Evolutionary conservation across 2,113 vertebrate species (phyloP), one percentile per base, ranked within the genome.

Genomic region (Pygathrix nemaeus): DNA sequence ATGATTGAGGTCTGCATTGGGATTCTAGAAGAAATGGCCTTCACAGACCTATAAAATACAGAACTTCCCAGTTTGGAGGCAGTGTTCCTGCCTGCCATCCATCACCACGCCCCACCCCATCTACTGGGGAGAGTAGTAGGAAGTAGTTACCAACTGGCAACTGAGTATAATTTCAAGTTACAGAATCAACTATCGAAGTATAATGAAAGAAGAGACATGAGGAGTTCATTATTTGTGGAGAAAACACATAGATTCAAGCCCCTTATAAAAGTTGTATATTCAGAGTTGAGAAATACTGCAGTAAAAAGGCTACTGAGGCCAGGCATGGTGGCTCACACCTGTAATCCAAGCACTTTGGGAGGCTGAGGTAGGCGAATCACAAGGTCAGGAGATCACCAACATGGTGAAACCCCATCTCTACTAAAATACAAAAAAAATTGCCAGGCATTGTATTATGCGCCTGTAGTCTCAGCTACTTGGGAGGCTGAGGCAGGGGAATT

Each of bases 21-120:
- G 52, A 50, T 92, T 93, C 96, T 78, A 32, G 72, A 86, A 70
- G 79, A 81, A 61, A 73, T 45, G 50, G 48, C 78, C 78, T 94
- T 76, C 43, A 13, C 48, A 13, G 16, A 2, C 30, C 50, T 72
- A 43, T 93, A 70, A 17, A 89, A 50, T 66, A 76, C 64, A 70
- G 23, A 82, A 57, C 70, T 87, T 57, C 52, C 82, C 27, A 78
- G 21, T 23, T 55, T 12, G 85, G 35, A 5, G 30, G 38, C 23
- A 30, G 40, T 25, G 6, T 70, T 76, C 66, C 25, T 61, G 79
- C 45, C 20, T 72, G 38, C 40, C 14, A n/a, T 40, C 13, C 32
- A 55, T 50, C 30, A 38, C 25, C 1, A 5, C 4, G 4, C 38
- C 55, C 48, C 8, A 0, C 32, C 21, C 16, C 40, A 2, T 35